phyloP scores from a whole-genome alignment of 2,888 invertebrate genomes.

The Pseudococcus jackbeardsleyi region DNA sequence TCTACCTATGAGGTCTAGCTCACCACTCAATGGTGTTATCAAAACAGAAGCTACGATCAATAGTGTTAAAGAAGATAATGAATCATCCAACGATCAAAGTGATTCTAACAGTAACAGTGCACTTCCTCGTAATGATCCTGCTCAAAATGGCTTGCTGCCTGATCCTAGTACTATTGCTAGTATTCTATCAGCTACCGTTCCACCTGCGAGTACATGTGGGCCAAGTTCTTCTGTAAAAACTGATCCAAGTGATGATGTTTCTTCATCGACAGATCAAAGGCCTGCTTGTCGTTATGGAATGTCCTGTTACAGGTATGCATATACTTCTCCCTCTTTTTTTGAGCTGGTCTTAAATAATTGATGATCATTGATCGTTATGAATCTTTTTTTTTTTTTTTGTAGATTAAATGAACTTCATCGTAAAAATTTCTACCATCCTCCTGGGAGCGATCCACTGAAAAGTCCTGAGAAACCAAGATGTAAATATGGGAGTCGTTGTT shows the following conservation, averaged over 20 bases:
- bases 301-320: background rate
- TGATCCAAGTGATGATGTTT: background rate
- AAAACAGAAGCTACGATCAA: background rate
- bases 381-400: no score
- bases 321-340: background rate
- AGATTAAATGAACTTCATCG: background rate
- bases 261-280: background rate
- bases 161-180: background rate
- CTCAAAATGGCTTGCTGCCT: no score
- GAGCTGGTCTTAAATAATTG: background rate
- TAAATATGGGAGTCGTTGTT: background rate
- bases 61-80: background rate
- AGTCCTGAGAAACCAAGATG: conserved; percentile 13
- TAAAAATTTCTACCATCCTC: background rate
- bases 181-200: background rate
- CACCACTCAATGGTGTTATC: background rate
- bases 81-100: background rate
- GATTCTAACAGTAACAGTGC: background rate
- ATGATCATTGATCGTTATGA: background rate
- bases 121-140: background rate
- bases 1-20: background rate
- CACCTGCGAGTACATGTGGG: background rate
- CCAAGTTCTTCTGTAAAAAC: background rate
- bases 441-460: conserved; percentile 4
- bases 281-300: background rate